phyloP scores from a whole-genome alignment of 1,140 invertebrate genomes.

The Pseudomyrmex flavicornis region DNA sequence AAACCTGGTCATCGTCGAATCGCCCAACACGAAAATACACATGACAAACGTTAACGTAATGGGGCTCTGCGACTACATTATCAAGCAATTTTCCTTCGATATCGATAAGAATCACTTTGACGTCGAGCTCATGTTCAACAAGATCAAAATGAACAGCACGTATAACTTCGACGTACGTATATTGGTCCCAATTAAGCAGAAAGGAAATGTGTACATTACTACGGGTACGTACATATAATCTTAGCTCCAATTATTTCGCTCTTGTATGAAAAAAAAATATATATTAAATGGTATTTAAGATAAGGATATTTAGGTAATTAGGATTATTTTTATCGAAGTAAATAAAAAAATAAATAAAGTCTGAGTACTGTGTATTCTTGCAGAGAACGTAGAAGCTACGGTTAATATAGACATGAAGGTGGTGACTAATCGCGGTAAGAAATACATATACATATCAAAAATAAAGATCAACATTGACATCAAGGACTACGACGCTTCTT shows the following conservation, averaged over 20 bases:
- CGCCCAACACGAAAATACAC: conserved; percentile 82
- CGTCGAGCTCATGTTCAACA: conserved; percentile 83
- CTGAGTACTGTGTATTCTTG: background rate
- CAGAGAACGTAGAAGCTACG: conserved; percentile 72
- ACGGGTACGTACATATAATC: conserved; percentile 23
- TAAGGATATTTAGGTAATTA: no score
- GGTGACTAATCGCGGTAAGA: conserved; percentile 53
- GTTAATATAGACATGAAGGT: conserved; percentile 33
- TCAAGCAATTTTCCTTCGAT: conserved; percentile 85
- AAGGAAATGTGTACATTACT: conserved; percentile 72
- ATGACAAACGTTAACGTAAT: conserved; percentile 85
- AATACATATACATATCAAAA: conserved; percentile 71
- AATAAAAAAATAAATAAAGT: background rate
- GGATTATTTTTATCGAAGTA: no score
- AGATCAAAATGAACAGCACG: conserved; percentile 84
- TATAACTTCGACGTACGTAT: conserved; percentile 87
- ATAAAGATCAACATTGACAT: conserved; percentile 75
- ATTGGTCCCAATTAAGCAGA: conserved; percentile 79
- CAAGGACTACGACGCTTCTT: conserved; percentile 69
- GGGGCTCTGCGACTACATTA: conserved; percentile 84
- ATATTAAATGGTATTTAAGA: background rate
- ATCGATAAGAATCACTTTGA: conserved; percentile 84
- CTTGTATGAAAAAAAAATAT: conserved; percentile 3
- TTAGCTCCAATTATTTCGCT: background rate
- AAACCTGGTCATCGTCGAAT: conserved; percentile 80